A percentile compares a stretch with the other conserved stretches of the same genome.
These are phyloP conservation scores for Lycocerus yunnanus DNA, from an alignment of 2,888 invertebrate genomes.

Conservation along the genomic window DNA sequence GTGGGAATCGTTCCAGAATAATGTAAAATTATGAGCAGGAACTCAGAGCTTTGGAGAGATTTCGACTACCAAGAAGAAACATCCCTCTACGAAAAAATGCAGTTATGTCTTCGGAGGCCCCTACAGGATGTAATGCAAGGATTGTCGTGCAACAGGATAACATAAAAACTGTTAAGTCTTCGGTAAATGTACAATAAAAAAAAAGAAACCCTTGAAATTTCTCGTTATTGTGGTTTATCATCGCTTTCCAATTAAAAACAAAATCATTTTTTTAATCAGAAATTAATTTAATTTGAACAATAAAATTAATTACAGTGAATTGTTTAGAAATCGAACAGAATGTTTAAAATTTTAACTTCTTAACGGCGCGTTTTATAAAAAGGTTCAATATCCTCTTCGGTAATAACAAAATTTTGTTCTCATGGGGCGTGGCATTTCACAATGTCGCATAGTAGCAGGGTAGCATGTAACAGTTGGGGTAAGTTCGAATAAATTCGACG, in stretches of 20 bases:
- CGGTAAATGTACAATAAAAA: neutral
- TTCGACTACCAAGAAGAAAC: neutral
- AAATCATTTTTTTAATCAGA: no score
- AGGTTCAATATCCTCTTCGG: neutral
- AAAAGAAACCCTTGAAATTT: neutral
- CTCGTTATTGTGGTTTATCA: neutral
- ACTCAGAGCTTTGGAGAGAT: slow-evolving; percentile 46
- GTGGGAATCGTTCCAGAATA: slow-evolving; percentile 34
- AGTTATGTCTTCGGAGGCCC: slow-evolving; percentile 39
- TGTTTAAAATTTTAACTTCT: neutral
- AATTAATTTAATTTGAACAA: no score
- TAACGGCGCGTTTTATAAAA: neutral
- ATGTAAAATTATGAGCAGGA: slow-evolving; percentile 64
- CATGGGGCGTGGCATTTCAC: slow-evolving; percentile 23
- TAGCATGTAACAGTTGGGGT: slow-evolving; percentile 15
- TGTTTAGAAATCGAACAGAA: neutral
- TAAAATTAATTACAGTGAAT: no score
- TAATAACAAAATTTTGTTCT: neutral
- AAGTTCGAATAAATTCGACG: neutral
- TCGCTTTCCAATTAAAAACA: neutral
- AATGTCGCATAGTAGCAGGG: slow-evolving; percentile 18
- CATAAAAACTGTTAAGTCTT: slow-evolving; percentile 34
- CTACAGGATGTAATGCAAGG: slow-evolving; percentile 49
- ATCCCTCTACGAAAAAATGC: slow-evolving; percentile 12
- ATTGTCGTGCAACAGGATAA: slow-evolving; percentile 45